Base-by-base conservation (phyloP, 2,888 invertebrate genomes). In the Drepanosiphum platanoidis region DNA sequence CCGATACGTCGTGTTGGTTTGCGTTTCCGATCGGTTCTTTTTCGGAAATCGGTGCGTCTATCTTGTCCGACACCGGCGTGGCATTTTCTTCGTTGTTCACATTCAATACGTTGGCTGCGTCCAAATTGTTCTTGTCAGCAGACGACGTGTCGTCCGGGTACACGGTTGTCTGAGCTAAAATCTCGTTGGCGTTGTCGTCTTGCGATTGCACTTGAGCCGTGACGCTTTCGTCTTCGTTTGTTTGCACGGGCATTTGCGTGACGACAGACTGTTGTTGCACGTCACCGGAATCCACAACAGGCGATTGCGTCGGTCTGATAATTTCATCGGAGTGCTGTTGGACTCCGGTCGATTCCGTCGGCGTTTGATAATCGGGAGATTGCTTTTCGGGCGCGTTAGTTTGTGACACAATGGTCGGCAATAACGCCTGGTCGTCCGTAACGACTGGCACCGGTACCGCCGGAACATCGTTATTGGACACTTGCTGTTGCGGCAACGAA, bases 151-250 rank as follows among this genome's bases (percentile, higher is more conserved):
- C 74, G 30, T 52, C 68, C 22, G 74, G 30, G n/a, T 58, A n/a
- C 5, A 68, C 36, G 8, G 84, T 13, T 1, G 83, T 74, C 11
- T 64, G 64, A 11, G 74, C 75, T 27, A 66, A 15, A 52, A 83
- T 75, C 4, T 64, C 22, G 9, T 75, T 83, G 3, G 8, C 18
- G 39, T 64, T 36, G 1, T 83, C 46, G 13, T 82, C 42, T 82
- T 64, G 72, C 2, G 82, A 34, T 42, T 61, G 82, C 46, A 34
- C 11, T 3, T 83, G 64, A 18, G 72, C n/a, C 1, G 74, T 74
- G 18, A n/a, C n/a, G 11, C n/a, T 83, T 64, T 83, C 82, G n/a
- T 72, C 42, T 39, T 81, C 58, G 30, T 71, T 70, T 5, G 15
- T 72, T 82, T 66, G 42, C 9, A 46, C 66, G 2, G 83, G 46